A percentile compares a stretch with the other conserved stretches of the same genome.
Evolutionary conservation across 1,140 invertebrate genomes (phyloP).

Genomic region (Varroa destructor): DNA sequence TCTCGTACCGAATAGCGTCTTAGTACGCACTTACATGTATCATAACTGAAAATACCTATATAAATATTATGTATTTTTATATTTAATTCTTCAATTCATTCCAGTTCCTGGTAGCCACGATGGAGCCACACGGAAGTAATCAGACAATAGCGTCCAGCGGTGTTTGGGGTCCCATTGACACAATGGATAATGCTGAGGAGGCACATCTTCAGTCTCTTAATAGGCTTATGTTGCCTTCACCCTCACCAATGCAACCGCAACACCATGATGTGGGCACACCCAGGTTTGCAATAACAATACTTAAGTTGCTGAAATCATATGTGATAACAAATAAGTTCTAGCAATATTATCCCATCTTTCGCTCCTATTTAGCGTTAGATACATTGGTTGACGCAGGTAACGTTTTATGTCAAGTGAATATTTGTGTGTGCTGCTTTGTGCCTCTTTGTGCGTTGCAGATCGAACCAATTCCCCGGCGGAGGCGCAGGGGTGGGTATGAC

Average conservation of each 20-base stretch:
- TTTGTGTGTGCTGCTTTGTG: constrained; percentile 1
- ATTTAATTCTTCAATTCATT: too few relatives aligned
- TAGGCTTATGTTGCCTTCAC: constrained; percentile 35
- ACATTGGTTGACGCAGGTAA: not conserved
- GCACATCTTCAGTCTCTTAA: constrained; percentile 35
- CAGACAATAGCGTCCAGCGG: not conserved
- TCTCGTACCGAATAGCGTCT: too few relatives aligned
- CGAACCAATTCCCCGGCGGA: constrained; percentile 30
- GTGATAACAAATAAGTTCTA: not conserved
- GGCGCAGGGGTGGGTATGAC: constrained; percentile 40
- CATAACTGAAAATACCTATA: too few relatives aligned
- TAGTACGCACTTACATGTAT: too few relatives aligned
- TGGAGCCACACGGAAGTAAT: constrained; percentile 21
- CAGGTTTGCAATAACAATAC: not conserved
- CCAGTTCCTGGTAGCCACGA: not conserved
- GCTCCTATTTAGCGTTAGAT: too few relatives aligned
- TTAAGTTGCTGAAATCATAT: not conserved
- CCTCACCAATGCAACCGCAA: constrained; percentile 32
- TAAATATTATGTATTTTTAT: too few relatives aligned
- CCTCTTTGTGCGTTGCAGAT: constrained; percentile 32
- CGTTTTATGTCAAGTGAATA: not conserved
- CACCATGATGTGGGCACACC: constrained; percentile 32
- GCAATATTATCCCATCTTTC: too few relatives aligned
- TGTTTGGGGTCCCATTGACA: constrained; percentile 12
- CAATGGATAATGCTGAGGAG: constrained; percentile 33